These are phyloP conservation scores for Phlogophora meticulosa DNA, from an alignment of 2,888 invertebrate species.

Conservation along the genomic window DNA sequence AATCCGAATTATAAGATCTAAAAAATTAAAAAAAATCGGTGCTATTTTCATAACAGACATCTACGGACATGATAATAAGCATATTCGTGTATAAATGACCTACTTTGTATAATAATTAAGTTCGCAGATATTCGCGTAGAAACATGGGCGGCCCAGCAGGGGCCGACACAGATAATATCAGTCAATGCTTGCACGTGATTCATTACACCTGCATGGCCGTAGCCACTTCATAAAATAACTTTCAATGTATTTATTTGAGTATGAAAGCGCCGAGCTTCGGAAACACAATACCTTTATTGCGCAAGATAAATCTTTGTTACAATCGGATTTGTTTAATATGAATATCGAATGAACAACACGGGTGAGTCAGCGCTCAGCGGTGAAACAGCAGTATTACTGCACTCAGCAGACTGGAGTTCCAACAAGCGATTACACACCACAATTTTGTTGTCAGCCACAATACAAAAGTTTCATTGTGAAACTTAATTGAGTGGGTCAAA, in stretches of 20 bases:
- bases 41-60: constrained; percentile 11
- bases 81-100: constrained; percentile 45
- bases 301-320: constrained; percentile 81
- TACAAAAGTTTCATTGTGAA: constrained; percentile 70
- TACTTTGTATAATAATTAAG: constrained; percentile 52
- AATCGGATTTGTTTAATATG: constrained; percentile 82
- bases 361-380: constrained; percentile 73
- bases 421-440: constrained; percentile 70
- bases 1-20: neutral
- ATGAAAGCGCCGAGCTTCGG: constrained; percentile 70
- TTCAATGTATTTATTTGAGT: constrained; percentile 77
- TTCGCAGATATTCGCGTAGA: constrained; percentile 56
- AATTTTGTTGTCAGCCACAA: constrained; percentile 67
- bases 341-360: constrained; percentile 77
- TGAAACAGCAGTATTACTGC: constrained; percentile 68
- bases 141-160: constrained; percentile 45
- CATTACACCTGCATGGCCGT: constrained; percentile 67
- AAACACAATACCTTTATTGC: constrained; percentile 80
- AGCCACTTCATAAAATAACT: constrained; percentile 69
- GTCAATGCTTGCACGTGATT: constrained; percentile 67
- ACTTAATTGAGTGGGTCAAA: constrained; percentile 70
- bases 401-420: constrained; percentile 67
- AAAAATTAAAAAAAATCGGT: constrained; percentile 2
- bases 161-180: constrained; percentile 65
- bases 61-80: constrained; percentile 24